Evolutionary conservation across 1,140 invertebrate genomes (phyloP), one percentile per base, ranked within the genome.

Genomic region (Nymphalis io): DNA sequence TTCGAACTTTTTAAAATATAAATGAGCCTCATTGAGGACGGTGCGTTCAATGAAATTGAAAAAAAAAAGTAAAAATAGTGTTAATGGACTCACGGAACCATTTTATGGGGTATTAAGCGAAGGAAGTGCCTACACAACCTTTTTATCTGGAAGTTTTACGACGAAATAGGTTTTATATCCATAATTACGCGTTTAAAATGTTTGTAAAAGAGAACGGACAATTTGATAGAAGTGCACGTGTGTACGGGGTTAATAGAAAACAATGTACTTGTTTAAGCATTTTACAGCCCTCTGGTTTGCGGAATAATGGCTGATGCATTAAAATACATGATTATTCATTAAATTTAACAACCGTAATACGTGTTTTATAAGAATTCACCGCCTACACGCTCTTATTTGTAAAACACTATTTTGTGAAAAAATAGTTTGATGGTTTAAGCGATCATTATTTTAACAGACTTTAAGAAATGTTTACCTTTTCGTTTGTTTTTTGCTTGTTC

Each of bases 21-120:
- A 79, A 81, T 79, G 75, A 75, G 70, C 62, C 75, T 75, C 79
- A 81, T 79, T 81, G 79, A 81, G 75, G 78, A 81, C 79, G 72
- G 70, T 61, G 70, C 69, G 79, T 79, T 81, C 77, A 81, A 81
- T 79, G 79, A 76, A 79, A 64, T 70, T 74, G 59, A 74, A 68
- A 76, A 74, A 55, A 71, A 79, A 72, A 69, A 67, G 71, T 79
- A 75, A 81, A 81, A 81, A 81, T 74, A 81, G 79, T 81, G 79
- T 81, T 81, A 78, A 79, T 74, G 74, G 71, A 53, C 68, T 51
- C 60, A 72, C 74, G 74, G 75, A 69, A 75, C 76, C 68, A 79
- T 81, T 81, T 81, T 79, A 81, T 77, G 77, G 72, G 70, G 62
- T 62, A 74, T 79, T 79, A 79, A 57, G 42, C 60, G 60, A 70